phyloP scores from a whole-genome alignment of 2,888 invertebrate species.

The Biston betularia region DNA sequence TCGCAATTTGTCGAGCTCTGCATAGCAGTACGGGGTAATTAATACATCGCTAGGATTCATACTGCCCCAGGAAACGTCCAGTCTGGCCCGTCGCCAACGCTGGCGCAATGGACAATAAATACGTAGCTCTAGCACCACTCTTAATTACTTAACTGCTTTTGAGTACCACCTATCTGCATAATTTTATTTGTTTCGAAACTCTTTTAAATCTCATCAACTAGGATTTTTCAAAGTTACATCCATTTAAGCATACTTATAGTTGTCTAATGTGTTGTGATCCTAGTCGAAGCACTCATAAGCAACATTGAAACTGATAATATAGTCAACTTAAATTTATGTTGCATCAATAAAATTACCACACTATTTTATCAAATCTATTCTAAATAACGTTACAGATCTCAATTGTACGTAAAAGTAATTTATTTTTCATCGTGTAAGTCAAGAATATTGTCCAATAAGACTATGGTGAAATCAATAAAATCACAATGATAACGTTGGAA shows the following conservation, averaged over 20 bases:
- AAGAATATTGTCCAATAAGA: not conserved
- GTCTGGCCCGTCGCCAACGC: constrained; percentile 74
- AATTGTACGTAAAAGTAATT: not conserved
- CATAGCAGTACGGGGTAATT: constrained; percentile 70
- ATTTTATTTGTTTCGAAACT: constrained; percentile 28
- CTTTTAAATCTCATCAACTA: not conserved
- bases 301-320: too few relatives aligned
- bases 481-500: constrained; percentile 3
- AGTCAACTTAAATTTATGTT: too few relatives aligned
- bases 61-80: constrained; percentile 70
- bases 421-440: constrained; percentile 10
- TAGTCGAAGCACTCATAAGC: too few relatives aligned
- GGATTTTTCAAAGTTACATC: too few relatives aligned
- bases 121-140: constrained; percentile 73
- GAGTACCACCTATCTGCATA: constrained; percentile 52
- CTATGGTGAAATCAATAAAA: constrained; percentile 2
- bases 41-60: constrained; percentile 75
- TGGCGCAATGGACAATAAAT: constrained; percentile 81
- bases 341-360: too few relatives aligned
- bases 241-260: too few relatives aligned
- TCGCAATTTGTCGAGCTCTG: constrained; percentile 61
- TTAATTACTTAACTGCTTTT: constrained; percentile 80
- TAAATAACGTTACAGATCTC: not conserved
- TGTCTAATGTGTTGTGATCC: too few relatives aligned
- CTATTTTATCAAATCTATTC: not conserved